Evolutionary conservation across 2,888 invertebrate species (phyloP).

Genomic region (Hemithea aestivaria): DNA sequence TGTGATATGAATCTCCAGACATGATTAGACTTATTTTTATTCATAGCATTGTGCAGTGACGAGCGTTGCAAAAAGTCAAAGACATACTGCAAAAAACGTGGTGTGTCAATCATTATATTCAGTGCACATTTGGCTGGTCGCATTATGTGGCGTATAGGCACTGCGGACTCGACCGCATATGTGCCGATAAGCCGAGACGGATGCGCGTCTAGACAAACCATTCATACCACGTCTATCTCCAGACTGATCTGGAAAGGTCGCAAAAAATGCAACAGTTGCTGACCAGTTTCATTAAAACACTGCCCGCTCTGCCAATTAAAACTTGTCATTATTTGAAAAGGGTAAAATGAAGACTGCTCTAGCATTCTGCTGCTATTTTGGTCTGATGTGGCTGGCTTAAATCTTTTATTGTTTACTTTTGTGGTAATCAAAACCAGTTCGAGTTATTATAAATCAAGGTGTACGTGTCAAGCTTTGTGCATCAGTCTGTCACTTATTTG

Average conservation of each 20-base stretch:
- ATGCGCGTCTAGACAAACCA: slow-evolving; percentile 60
- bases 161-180: slow-evolving; percentile 31
- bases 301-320: slow-evolving; percentile 51
- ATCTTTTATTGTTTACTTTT: no score
- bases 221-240: slow-evolving; percentile 58
- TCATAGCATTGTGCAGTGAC: slow-evolving; percentile 41
- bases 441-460: no score
- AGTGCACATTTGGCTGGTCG: slow-evolving; percentile 47
- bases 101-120: slow-evolving; percentile 47
- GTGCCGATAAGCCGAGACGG: slow-evolving; percentile 46
- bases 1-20: slow-evolving; percentile 48
- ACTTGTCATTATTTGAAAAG: slow-evolving; percentile 34
- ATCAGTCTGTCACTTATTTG: no score
- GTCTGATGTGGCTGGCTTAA: no score
- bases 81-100: slow-evolving; percentile 42
- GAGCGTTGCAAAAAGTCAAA: slow-evolving; percentile 39
- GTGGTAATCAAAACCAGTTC: no score
- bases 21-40: slow-evolving; percentile 50
- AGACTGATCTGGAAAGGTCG: slow-evolving; percentile 52
- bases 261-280: slow-evolving; percentile 49
- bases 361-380: no score
- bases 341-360: not conserved
- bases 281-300: slow-evolving; percentile 40
- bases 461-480: no score
- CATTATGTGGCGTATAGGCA: slow-evolving; percentile 27